Conservation (phyloP, 2,797 vertebrate species). For the Loris lydekkerianus region DNA sequence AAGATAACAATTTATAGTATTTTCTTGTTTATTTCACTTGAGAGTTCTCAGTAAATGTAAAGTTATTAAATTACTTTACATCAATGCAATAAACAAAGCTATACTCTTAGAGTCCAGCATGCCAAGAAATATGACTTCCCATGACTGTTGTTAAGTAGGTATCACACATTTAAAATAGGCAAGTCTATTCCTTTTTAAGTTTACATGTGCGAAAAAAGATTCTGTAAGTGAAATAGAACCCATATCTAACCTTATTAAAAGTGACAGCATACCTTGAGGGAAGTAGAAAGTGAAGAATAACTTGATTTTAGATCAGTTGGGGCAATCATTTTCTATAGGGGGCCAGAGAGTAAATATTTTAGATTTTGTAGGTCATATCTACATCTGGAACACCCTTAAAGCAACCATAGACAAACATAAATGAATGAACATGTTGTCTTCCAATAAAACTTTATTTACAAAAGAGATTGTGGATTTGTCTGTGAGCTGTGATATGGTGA, state of each 20-base stretch:
- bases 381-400: neutral
- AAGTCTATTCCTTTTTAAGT: constrained; percentile 17
- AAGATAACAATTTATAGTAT: constrained; percentile 54
- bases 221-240: neutral
- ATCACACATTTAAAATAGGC: neutral
- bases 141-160: neutral
- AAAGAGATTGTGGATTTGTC: neutral
- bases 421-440: neutral
- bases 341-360: neutral
- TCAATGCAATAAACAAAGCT: constrained; percentile 38
- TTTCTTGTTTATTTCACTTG: constrained; percentile 47
- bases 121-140: constrained; percentile 14
- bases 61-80: constrained; percentile 46
- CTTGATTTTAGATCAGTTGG: neutral
- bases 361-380: neutral
- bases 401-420: neutral
- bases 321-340: neutral
- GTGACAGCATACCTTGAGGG: neutral
- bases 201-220: constrained; percentile 19
- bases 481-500: neutral
- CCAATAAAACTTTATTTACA: neutral
- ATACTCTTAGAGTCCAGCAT: neutral
- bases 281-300: neutral
- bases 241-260: neutral
- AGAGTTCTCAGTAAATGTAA: constrained; percentile 39